Evolutionary conservation across 1,140 invertebrate genomes (phyloP).

Genomic region (Sipha flava): DNA sequence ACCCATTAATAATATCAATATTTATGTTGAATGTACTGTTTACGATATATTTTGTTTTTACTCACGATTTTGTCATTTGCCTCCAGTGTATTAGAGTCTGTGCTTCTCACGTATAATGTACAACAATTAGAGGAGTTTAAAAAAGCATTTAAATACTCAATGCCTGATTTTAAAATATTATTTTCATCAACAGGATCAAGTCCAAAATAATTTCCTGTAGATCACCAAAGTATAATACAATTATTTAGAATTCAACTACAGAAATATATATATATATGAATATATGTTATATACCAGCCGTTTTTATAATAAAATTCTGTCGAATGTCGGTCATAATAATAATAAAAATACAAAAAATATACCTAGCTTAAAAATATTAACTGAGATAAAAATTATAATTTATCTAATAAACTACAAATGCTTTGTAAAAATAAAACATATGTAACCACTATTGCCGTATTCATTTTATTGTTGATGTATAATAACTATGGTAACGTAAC

Average conservation of each 20-base stretch:
- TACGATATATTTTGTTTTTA: background rate
- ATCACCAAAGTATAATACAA: background rate
- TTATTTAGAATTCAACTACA: background rate
- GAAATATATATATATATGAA: background rate
- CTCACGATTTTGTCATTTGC: background rate
- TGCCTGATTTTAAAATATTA: background rate
- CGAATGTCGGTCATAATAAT: background rate
- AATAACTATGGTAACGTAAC: background rate
- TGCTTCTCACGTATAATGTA: background rate
- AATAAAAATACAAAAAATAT: background rate
- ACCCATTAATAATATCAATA: too few relatives aligned
- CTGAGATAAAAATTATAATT: too few relatives aligned
- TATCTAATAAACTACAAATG: too few relatives aligned
- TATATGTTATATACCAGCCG: background rate
- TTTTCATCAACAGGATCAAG: background rate
- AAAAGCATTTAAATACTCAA: background rate
- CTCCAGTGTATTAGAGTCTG: background rate
- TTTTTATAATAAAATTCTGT: constrained; percentile 4
- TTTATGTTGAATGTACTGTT: background rate
- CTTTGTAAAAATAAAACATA: too few relatives aligned
- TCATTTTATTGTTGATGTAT: background rate
- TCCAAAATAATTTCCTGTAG: background rate
- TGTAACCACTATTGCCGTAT: too few relatives aligned
- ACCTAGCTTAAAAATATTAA: background rate
- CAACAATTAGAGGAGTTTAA: background rate